These are phyloP conservation scores for Neoascia interrupta DNA, from an alignment of 2,888 invertebrate genomes.

Conservation along the genomic window DNA sequence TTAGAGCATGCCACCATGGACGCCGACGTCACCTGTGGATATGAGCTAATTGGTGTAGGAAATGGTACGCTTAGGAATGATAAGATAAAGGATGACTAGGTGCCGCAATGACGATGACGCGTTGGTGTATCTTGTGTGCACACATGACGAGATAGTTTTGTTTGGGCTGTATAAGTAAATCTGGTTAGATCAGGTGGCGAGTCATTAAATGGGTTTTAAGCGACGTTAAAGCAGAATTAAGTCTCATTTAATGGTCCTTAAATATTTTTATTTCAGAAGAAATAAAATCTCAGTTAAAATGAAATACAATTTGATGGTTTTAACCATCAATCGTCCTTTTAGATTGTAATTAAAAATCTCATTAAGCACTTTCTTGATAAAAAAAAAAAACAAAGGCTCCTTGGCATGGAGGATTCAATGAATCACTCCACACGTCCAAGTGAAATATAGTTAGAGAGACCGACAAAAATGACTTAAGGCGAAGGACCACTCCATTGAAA, in stretches of 20 bases:
- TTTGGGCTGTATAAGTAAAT: background rate
- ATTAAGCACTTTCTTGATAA: background rate
- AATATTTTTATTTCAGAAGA: no score
- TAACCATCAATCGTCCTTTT: no score
- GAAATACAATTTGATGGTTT: no score
- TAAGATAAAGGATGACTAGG: conserved; percentile 30
- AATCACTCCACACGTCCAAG: conserved; percentile 23
- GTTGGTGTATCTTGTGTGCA: background rate
- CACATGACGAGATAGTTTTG: background rate
- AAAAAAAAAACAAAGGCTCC: background rate
- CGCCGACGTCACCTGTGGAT: conserved; percentile 38
- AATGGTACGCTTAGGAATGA: conserved; percentile 29
- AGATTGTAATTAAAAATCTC: conserved; percentile 1
- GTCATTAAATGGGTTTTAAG: no score
- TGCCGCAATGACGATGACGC: conserved; percentile 13
- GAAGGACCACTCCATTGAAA: conserved; percentile 17
- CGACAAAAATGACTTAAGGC: background rate
- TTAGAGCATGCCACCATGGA: conserved; percentile 40
- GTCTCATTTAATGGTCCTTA: no score
- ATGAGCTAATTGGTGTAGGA: conserved; percentile 34
- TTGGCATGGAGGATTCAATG: conserved; percentile 2
- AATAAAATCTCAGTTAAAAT: no score
- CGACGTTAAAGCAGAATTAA: no score
- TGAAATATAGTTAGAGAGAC: conserved; percentile 14
- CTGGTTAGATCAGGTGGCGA: background rate